Percentiles rank a stretch among this genome's conserved stretches.
Conservation (phyloP, 1,140 invertebrate genomes). For the Euwallacea fornicatus region DNA sequence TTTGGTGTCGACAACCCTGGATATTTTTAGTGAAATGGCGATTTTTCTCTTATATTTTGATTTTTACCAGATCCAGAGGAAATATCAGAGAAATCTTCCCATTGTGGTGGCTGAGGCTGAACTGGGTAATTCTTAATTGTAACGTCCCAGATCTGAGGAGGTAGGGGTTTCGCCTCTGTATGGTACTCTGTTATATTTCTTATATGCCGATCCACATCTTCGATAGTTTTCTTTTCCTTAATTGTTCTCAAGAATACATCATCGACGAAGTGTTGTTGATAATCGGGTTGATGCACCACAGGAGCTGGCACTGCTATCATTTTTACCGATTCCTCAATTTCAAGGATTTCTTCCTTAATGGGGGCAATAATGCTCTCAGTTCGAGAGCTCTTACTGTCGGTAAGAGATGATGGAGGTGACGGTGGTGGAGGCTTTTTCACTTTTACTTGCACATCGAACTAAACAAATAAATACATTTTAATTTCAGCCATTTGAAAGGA, state of each 20-base stretch:
- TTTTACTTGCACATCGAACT: constrained; percentile 80
- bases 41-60: neutral
- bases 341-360: constrained; percentile 51
- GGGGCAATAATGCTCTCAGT: constrained; percentile 62
- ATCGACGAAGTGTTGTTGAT: constrained; percentile 82
- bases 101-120: constrained; percentile 68
- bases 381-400: constrained; percentile 61
- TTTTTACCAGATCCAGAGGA: constrained; percentile 67
- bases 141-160: constrained; percentile 71
- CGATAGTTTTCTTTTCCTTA: constrained; percentile 73
- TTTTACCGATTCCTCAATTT: constrained; percentile 65
- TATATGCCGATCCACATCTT: constrained; percentile 83
- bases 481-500: neutral
- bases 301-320: constrained; percentile 66
- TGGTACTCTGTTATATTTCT: constrained; percentile 76
- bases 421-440: constrained; percentile 69
- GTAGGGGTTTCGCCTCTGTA: constrained; percentile 61
- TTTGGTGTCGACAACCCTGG: constrained; percentile 65
- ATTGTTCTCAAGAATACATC: constrained; percentile 85
- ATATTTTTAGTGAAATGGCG: neutral
- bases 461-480: constrained; percentile 54
- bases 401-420: constrained; percentile 63
- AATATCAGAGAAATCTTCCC: constrained; percentile 83
- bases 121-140: constrained; percentile 80
- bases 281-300: constrained; percentile 68